Percentiles rank a stretch among this genome's conserved stretches.
Evolutionary conservation across 2,113 vertebrate species (phyloP).

Genomic region (Dryoscopus gambensis): DNA sequence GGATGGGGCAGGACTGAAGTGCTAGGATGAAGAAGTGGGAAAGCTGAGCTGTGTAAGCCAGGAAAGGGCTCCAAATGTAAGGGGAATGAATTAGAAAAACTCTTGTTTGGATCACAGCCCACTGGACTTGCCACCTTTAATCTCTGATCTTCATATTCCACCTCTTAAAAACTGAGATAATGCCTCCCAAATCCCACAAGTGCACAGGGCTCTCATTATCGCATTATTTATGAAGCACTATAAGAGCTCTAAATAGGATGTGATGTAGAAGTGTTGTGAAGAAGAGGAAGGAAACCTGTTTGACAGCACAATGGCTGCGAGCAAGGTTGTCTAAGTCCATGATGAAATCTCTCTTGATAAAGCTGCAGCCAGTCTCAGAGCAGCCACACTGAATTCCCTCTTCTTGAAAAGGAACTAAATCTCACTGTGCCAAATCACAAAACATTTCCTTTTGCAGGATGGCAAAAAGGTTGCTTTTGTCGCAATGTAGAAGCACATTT

Average conservation of each 20-base stretch:
- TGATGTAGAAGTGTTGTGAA: conserved; percentile 1
- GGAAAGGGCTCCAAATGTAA: background rate
- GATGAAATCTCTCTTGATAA: background rate
- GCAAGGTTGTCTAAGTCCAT: background rate
- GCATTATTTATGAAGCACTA: background rate
- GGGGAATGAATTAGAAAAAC: background rate
- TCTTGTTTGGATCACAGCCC: background rate
- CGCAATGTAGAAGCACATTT: background rate
- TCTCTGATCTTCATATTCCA: background rate
- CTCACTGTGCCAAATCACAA: background rate
- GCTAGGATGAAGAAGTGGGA: background rate
- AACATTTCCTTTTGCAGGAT: background rate
- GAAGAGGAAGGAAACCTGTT: conserved; percentile 38
- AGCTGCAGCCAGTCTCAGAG: background rate
- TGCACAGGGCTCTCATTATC: background rate
- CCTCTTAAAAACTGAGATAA: conserved; percentile 13
- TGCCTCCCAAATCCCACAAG: background rate
- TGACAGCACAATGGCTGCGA: background rate
- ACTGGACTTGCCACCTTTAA: background rate
- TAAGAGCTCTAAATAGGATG: conserved; percentile 7
- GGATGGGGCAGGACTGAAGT: background rate
- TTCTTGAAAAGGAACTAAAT: background rate
- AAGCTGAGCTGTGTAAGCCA: background rate
- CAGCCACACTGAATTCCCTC: background rate
- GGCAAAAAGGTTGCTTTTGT: background rate